A percentile compares a stretch with the other conserved stretches of the same genome.
Evolutionary conservation across 2,113 vertebrate species (phyloP).

Genomic region (Aegypius monachus): DNA sequence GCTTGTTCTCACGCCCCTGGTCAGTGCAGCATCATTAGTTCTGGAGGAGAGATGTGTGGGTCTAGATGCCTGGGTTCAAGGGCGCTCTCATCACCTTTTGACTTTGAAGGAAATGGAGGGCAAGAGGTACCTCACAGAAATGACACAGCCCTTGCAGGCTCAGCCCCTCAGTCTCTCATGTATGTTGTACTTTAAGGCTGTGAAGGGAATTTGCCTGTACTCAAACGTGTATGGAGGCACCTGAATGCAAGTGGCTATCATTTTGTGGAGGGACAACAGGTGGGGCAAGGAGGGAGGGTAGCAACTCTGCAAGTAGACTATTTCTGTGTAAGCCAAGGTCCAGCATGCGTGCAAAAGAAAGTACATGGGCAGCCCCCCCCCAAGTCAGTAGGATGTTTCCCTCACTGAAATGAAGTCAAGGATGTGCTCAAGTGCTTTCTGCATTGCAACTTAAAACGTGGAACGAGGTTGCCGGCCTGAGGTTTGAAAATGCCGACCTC

Average conservation of each 20-base stretch:
- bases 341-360: background rate
- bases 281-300: accelerated
- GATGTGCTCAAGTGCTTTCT: background rate
- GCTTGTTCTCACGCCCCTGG: background rate
- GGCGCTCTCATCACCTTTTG: background rate
- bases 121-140: background rate
- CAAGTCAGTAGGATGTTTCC: background rate
- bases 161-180: background rate
- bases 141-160: background rate
- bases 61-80: background rate
- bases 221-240: background rate
- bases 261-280: background rate
- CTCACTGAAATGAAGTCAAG: background rate
- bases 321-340: background rate
- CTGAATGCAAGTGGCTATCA: background rate
- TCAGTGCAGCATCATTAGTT: background rate
- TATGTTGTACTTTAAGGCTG: background rate
- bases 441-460: background rate
- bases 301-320: background rate
- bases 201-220: background rate
- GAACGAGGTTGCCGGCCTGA: background rate
- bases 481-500: background rate
- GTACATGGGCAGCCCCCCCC: background rate
- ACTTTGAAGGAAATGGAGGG: background rate
- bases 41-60: background rate